phyloP scores from a whole-genome alignment of 2,113 vertebrate species.

The Psittacula cyanocephala region DNA sequence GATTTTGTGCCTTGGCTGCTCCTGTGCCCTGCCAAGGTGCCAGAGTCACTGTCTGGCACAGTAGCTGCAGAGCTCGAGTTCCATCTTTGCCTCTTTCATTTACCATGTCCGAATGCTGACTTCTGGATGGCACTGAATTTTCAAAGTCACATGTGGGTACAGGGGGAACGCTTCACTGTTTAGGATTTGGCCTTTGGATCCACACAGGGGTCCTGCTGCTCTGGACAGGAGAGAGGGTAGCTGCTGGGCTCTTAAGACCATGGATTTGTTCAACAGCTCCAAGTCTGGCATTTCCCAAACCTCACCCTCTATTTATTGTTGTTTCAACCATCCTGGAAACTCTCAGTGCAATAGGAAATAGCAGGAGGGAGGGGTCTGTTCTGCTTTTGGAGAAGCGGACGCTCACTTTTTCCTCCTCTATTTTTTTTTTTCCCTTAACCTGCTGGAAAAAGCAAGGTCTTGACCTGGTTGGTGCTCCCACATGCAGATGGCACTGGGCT shows the following conservation, averaged over 20 bases:
- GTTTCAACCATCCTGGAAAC: constrained; percentile 49
- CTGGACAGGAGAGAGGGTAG: background rate
- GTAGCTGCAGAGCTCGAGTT: background rate
- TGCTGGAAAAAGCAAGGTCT: background rate
- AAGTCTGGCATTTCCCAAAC: constrained; percentile 21
- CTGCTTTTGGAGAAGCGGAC: background rate
- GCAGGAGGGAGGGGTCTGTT: constrained; percentile 30
- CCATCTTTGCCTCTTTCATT: background rate
- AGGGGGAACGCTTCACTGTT: background rate
- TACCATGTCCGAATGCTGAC: background rate
- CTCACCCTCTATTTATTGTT: constrained; percentile 46
- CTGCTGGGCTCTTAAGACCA: background rate
- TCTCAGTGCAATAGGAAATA: constrained; percentile 46
- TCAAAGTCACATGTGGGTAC: background rate
- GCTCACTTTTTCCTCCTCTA: constrained; percentile 2
- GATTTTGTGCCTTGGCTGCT: background rate
- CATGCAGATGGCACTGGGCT: background rate
- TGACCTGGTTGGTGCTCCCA: background rate
- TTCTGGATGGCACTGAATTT: background rate
- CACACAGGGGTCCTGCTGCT: background rate
- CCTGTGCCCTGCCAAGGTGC: background rate
- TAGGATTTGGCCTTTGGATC: background rate
- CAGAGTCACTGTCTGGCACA: background rate
- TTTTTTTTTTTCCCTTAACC: background rate
- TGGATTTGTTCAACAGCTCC: background rate